Conservation (phyloP, 2,888 invertebrate genomes). For the Laothoe populi region DNA sequence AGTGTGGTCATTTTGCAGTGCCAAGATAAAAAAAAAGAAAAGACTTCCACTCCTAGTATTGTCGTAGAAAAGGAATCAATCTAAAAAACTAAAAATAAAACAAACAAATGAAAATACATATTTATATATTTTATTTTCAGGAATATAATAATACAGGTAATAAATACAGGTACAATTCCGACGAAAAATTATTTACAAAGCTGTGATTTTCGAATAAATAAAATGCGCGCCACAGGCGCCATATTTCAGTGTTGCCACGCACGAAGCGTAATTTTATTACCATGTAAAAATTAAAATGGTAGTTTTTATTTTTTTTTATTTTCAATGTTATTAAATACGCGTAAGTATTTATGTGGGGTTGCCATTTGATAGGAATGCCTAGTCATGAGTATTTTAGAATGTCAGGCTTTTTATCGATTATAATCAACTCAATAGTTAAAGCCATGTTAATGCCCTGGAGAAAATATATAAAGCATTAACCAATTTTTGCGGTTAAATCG, state of each 20-base stretch:
- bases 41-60: too few relatives aligned
- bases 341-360: constrained; percentile 3
- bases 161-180: constrained; percentile 77
- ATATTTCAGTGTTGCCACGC: constrained; percentile 46
- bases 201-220: constrained; percentile 50
- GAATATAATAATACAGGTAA: constrained; percentile 64
- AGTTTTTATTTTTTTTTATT: neutral
- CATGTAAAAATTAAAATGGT: constrained; percentile 14
- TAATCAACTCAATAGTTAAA: too few relatives aligned
- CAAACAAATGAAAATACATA: constrained; percentile 68
- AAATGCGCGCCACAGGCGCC: constrained; percentile 50
- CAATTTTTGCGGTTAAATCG: too few relatives aligned
- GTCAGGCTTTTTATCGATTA: too few relatives aligned
- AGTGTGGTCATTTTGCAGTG: too few relatives aligned
- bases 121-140: constrained; percentile 64
- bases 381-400: too few relatives aligned
- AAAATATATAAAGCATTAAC: neutral
- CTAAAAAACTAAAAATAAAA: constrained; percentile 48
- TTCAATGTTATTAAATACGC: too few relatives aligned
- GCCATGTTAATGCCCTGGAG: too few relatives aligned
- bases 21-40: too few relatives aligned
- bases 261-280: constrained; percentile 8
- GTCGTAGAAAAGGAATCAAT: too few relatives aligned
- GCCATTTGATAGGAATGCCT: too few relatives aligned
- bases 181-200: constrained; percentile 72